Evolutionary conservation across 2,797 vertebrate genomes (phyloP).

Genomic region (Sebastes diaconus): DNA sequence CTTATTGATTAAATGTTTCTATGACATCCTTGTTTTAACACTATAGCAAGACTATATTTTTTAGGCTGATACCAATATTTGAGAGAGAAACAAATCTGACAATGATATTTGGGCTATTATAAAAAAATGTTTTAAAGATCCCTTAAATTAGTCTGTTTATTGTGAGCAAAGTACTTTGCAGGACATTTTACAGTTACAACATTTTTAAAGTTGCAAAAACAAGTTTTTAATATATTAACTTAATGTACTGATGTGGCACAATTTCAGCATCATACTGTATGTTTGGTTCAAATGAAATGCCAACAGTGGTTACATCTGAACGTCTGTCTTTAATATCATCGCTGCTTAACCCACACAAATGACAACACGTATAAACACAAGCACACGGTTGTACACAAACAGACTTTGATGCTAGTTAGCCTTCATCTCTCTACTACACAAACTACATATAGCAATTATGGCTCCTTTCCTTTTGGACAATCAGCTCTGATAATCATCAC

Average conservation of each 20-base stretch:
- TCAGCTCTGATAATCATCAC: conserved; percentile 69
- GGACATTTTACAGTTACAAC: neutral
- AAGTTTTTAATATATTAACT: neutral
- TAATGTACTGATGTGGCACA: neutral
- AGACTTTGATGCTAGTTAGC: conserved; percentile 30
- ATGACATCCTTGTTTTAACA: neutral
- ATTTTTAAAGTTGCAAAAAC: neutral
- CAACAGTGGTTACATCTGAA: neutral
- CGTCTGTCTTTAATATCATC: neutral
- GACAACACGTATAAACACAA: neutral
- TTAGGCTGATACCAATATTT: neutral
- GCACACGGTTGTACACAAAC: neutral
- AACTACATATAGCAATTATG: conserved; percentile 35
- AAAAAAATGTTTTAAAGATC: neutral
- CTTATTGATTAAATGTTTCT: neutral
- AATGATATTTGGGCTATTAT: neutral
- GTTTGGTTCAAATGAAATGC: neutral
- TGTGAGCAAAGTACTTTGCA: neutral
- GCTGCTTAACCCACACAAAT: neutral
- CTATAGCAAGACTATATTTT: neutral
- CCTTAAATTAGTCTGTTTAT: neutral
- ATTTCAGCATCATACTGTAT: neutral
- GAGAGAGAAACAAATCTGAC: neutral
- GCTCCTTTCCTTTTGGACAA: conserved; percentile 51
- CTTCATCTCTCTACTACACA: conserved; percentile 47